Conservation (phyloP, 2,797 vertebrate species). For the Borostomias antarcticus region DNA sequence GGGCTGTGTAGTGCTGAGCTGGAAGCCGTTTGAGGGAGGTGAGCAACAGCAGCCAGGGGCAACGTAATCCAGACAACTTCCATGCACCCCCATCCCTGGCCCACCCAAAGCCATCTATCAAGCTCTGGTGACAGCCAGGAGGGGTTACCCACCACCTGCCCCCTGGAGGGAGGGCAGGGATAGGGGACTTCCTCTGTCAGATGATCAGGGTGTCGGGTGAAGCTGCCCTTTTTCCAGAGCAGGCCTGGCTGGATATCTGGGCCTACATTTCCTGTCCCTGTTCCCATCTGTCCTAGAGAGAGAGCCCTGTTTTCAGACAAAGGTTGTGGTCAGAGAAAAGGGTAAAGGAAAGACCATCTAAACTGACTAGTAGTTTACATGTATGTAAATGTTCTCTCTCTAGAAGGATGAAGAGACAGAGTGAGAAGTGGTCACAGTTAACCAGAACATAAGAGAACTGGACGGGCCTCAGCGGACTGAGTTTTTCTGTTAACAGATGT, state of each 20-base stretch:
- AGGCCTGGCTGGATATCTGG: too few species aligned
- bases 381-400: too few species aligned
- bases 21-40: constrained; percentile 38
- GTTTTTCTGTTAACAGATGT: background rate
- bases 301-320: too few species aligned
- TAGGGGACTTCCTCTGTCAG: constrained; percentile 15
- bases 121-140: constrained; percentile 28
- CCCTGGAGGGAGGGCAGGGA: constrained; percentile 7
- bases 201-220: too few species aligned
- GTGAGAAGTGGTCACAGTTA: too few species aligned
- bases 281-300: too few species aligned
- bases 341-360: too few species aligned
- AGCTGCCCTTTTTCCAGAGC: too few species aligned
- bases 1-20: background rate
- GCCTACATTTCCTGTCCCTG: constrained; percentile 38
- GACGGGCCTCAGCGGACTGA: too few species aligned
- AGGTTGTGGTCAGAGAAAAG: constrained; percentile 18
- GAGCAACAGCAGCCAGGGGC: constrained; percentile 43
- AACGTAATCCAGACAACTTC: constrained; percentile 46
- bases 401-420: too few species aligned
- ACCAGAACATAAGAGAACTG: too few species aligned
- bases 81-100: background rate
- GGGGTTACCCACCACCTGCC: constrained; percentile 46
- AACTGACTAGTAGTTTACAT: too few species aligned
- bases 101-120: constrained; percentile 5